Base-by-base conservation (phyloP, 23 tunicate genomes). In the Oikopleura dioica region DNA sequence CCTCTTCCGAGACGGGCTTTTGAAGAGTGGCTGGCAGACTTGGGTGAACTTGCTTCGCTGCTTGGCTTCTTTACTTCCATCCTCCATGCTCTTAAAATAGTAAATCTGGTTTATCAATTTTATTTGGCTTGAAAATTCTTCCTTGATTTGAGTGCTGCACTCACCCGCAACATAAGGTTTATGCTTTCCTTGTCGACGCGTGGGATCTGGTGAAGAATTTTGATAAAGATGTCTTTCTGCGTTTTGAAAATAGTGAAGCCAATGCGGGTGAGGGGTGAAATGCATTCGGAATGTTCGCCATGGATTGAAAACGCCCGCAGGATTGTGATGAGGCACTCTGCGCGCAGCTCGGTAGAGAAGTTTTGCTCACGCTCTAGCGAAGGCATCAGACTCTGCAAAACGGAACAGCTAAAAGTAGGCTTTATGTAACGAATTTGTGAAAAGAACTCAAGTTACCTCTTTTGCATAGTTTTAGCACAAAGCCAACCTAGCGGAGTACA, bases 401-500 rank as follows among this genome's bases (percentile, higher is more conserved):
- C 26, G 29, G 72, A 21, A 21, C 33, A 63, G 33, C 72, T n/a
- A n/a, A n/a, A n/a, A n/a, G n/a, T n/a, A n/a, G n/a, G n/a, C n/a
- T n/a, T n/a, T n/a, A n/a, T n/a, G n/a, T n/a, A n/a, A n/a, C n/a
- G n/a, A n/a, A n/a, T n/a, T n/a, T n/a, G n/a, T n/a, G n/a, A n/a
- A n/a, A n/a, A n/a, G n/a, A n/a, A n/a, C n/a, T n/a, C n/a, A n/a
- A n/a, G n/a, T n/a, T n/a, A n/a, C n/a, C n/a, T 21, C 72, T 63
- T 63, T 63, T 63, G 72, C 72, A 63, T 63, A 2, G 72, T 21
- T 28, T 63, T 63, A 12, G 72, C 72, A 63, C 72, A 63, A 5
- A 63, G 72, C 72, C 72, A 63, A 28, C 26, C 26, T 63, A 63
- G 33, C 26, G 72, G 72, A 23, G 72, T 63, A 63, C 72, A 63